Evolutionary conservation across 92 coral and sea anemone species (phyloP), one percentile per base, ranked within the genome.

Genomic region (Zoanthus sociatus): DNA sequence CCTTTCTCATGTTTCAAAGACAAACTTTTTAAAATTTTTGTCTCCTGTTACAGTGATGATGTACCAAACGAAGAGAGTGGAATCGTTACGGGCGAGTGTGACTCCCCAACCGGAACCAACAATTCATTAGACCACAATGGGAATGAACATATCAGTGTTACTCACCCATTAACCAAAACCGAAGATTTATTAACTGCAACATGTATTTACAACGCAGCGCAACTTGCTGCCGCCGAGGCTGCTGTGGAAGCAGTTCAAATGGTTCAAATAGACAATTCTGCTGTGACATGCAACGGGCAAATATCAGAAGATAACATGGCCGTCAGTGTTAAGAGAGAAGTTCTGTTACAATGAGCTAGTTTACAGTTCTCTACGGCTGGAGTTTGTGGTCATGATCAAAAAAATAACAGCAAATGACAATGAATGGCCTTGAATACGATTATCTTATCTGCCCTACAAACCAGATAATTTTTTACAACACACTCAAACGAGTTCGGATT

Each of bases 1-100:
- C 17, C 75, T 68, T 50, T 78, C 86, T 90, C 91, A 71, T 75
- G 82, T 87, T 87, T 55, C 93, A 83, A 82, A 83, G 71, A 74
- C 77, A 90, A 90, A 90, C 93, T 77, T 45, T 63, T 63, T 8
- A 60, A 5, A 1, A 44, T 53, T 81, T 61, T 58, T 21, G n/a
- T 78, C 71, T 78, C 84, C 44, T 67, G 47, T 81, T 81, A 68
- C 85, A 81, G 85, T 21, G 85, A 81, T 15, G 85, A 81, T 46
- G 73, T 37, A 47, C 44, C 55, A 20, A 64, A 64, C 74, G 85
- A 81, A 32, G 73, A 68, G 15, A 48, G 58, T 20, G 75, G 75
- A 11, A 33, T 77, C 31, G 44, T 77, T 8, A 17, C 85, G 0
- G 45, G 45, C 5, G 85, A 81, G 12, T 81, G 74, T 13, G 21